Conservation (phyloP, 2,888 invertebrate genomes). For the Teleogryllus oceanicus region DNA sequence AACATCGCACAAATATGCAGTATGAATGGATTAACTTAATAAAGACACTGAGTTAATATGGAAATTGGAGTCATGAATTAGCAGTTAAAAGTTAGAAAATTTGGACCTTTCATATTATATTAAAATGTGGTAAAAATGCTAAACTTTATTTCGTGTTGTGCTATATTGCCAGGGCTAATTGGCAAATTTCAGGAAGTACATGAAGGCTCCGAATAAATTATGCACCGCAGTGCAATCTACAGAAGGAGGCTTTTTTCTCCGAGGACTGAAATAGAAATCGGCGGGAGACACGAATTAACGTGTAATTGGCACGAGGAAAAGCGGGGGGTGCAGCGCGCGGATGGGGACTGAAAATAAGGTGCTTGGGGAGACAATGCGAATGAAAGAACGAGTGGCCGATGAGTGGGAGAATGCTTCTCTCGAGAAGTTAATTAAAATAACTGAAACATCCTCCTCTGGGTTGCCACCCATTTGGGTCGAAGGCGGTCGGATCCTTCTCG, state of each 20-base stretch:
- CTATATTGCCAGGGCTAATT: no score
- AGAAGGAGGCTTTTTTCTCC: neutral
- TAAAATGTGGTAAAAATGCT: no score
- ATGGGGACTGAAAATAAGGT: neutral
- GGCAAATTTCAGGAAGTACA: no score
- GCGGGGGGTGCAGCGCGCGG: neutral
- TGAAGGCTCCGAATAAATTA: no score
- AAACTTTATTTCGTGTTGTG: no score
- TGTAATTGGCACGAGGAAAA: neutral
- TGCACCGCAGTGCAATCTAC: neutral
- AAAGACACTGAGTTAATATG: no score
- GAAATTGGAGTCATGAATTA: no score
- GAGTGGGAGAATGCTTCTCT: constrained; percentile 22
- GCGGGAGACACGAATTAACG: neutral
- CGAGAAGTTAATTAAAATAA: constrained; percentile 35
- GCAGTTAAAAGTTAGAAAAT: no score
- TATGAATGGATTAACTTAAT: no score
- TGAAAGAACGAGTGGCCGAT: neutral
- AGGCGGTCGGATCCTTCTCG: neutral
- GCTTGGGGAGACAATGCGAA: neutral
- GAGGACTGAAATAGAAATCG: neutral
- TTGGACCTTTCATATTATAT: no score
- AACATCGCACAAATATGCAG: no score
- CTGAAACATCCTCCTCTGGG: neutral
- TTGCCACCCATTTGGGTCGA: neutral